Percentiles rank a stretch among this genome's conserved stretches.
Conservation (phyloP, 2,113 vertebrate species). For the Anoplopoma fimbria region DNA sequence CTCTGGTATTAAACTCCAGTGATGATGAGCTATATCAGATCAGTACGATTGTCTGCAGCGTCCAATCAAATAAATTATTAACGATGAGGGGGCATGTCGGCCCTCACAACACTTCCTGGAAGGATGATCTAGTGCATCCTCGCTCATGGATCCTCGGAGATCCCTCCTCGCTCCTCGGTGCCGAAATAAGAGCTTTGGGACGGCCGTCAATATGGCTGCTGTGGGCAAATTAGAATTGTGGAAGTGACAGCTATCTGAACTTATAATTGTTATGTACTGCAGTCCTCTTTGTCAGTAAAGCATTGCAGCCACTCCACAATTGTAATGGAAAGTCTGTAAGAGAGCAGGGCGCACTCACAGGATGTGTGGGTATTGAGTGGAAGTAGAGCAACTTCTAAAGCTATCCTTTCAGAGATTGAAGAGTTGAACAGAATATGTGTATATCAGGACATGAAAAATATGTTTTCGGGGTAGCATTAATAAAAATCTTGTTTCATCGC, state of each 20-base stretch:
- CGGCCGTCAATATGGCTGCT: too few species aligned
- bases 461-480: not conserved
- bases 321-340: not conserved
- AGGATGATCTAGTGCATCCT: too few species aligned
- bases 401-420: not conserved
- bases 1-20: too few species aligned
- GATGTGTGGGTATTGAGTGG: not conserved
- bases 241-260: not conserved
- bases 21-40: too few species aligned
- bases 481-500: not conserved
- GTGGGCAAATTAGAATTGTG: not conserved
- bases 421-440: not conserved
- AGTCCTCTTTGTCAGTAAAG: not conserved
- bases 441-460: too few species aligned
- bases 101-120: too few species aligned
- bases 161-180: too few species aligned
- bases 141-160: too few species aligned
- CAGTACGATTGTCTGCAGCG: too few species aligned
- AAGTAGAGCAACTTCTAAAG: not conserved
- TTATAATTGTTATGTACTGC: not conserved
- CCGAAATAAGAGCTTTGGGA: too few species aligned
- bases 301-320: not conserved
- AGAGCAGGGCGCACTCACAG: not conserved
- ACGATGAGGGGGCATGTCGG: too few species aligned
- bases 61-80: too few species aligned